Evolutionary conservation across 1,140 invertebrate genomes (phyloP).

Genomic region (Hydropsyche tenuis): DNA sequence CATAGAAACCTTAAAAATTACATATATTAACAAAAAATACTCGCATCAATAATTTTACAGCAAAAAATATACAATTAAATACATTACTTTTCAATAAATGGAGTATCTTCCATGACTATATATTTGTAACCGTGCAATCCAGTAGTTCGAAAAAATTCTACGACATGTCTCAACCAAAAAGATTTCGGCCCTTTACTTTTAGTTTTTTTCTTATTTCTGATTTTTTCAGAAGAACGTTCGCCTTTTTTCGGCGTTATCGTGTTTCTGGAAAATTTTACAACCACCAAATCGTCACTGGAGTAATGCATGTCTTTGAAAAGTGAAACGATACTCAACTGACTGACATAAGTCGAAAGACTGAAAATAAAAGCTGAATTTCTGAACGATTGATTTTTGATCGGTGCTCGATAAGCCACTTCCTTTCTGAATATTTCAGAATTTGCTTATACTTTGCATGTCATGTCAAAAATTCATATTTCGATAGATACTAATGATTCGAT

Average conservation of each 20-base stretch:
- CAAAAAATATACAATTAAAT: constrained; percentile 8
- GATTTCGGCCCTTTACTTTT: background rate
- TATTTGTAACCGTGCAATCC: constrained; percentile 55
- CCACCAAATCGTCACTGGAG: background rate
- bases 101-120: constrained; percentile 48
- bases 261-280: background rate
- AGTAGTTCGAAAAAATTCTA: constrained; percentile 58
- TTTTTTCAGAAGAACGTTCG: background rate
- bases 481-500: too few species aligned
- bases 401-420: too few species aligned
- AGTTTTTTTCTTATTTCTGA: background rate
- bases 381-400: too few species aligned
- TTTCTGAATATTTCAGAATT: too few species aligned
- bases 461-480: too few species aligned
- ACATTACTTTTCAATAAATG: constrained; percentile 50
- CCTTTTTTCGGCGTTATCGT: background rate
- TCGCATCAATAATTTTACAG: background rate
- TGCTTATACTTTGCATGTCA: too few species aligned
- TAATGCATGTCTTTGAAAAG: background rate
- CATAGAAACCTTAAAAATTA: constrained; percentile 56
- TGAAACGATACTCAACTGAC: too few species aligned
- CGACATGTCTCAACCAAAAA: constrained; percentile 38
- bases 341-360: too few species aligned
- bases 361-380: too few species aligned
- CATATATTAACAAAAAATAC: background rate